Evolutionary conservation across 2,113 vertebrate species (phyloP), one percentile per base, ranked within the genome.

Genomic region (Ia io): DNA sequence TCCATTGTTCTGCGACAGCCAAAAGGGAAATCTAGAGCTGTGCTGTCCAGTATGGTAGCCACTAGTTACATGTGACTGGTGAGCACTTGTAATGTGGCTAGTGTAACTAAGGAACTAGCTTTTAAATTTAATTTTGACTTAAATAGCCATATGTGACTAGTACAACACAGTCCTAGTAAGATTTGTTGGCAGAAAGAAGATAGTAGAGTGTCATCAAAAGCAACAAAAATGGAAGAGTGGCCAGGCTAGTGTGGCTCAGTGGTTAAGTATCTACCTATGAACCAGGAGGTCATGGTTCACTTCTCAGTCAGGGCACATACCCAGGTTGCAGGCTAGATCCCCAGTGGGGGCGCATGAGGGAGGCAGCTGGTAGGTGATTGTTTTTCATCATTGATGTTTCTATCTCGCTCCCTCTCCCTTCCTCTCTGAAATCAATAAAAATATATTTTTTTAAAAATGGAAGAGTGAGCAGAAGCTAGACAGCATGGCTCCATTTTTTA

Each of bases 41-140:
- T 37, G 25, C 61, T n/a, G 2, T 84, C n/a, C 23, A 56, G 0
- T 84, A 25, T 87, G 16, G 23, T 63, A 79, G 47, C 56, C 61
- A 84, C 4, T 93, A 49, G 4, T 80, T 16, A 61, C 8, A 22
- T 56, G 18, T 70, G 53, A 42, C 56, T 89, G 0, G 49, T 51
- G 40, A 51, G 14, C 49, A 40, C 53, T 90, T 90, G 22, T 69
- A 85, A 92, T 49, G 49, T 92, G 84, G 30, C 51, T 59, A 53
- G 35, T 82, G 1, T 9, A 59, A 74, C 16, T 83, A 83, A 84
- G 42, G 40, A 91, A 83, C 53, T 88, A 69, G 35, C 73, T 92
- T 93, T 96, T 83, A 84, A 89, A 32, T 93, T 76, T 6, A 9
- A 63, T 78, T 93, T 83, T 87, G 14, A 44, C 69, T 74, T 91